phyloP scores from a whole-genome alignment of 2,113 vertebrate genomes.

The Festucalex cinctus region DNA sequence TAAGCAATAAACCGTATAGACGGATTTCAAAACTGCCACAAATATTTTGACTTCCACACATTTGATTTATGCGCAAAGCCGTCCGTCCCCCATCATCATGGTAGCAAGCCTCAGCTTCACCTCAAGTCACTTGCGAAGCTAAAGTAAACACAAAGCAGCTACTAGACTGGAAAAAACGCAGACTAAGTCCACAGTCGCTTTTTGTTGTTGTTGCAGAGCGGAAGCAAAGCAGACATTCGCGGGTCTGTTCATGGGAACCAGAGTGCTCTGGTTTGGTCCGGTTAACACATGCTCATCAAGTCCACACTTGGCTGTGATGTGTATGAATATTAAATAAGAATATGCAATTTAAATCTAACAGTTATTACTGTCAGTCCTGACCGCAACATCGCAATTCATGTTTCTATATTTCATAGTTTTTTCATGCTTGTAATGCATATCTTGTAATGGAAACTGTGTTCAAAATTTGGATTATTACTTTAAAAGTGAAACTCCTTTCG shows the following conservation, averaged over 20 bases:
- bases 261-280: conserved; percentile 8
- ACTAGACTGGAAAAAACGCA: conserved; percentile 73
- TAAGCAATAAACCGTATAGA: not conserved
- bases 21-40: not conserved
- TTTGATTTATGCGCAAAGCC: not conserved
- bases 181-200: conserved; percentile 70
- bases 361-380: not conserved
- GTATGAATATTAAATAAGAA: not conserved
- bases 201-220: conserved; percentile 39
- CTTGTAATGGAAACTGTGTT: not conserved
- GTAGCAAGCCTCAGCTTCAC: conserved; percentile 54
- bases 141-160: conserved; percentile 69
- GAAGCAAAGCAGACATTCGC: conserved; percentile 55
- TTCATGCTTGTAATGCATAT: not conserved
- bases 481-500: not conserved
- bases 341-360: not conserved
- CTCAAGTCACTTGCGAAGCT: conserved; percentile 67
- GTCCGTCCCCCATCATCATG: conserved; percentile 32
- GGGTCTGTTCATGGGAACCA: conserved; percentile 32
- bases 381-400: not conserved
- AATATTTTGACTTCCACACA: not conserved
- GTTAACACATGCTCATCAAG: not conserved
- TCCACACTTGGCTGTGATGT: not conserved
- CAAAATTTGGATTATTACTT: not conserved
- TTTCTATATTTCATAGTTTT: not conserved